Percentiles rank a stretch among this genome's conserved stretches.
Conservation (phyloP, 1,140 invertebrate genomes). For the Drosophila ercepeae region DNA sequence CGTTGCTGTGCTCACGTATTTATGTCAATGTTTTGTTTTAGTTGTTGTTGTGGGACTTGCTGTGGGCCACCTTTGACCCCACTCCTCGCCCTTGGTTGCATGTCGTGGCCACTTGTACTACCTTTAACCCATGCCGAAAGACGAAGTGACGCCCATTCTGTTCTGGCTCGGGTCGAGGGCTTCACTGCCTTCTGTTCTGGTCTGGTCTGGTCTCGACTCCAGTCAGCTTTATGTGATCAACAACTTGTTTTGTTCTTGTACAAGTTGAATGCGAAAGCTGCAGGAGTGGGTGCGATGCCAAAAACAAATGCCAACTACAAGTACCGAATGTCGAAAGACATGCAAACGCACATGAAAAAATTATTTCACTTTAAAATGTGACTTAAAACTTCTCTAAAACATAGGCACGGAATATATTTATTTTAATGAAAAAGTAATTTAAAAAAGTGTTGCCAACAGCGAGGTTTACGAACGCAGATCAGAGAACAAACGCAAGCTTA, state of each 20-base stretch:
- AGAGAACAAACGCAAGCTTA: too few species aligned
- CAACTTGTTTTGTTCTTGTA: conserved; percentile 74
- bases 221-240: conserved; percentile 73
- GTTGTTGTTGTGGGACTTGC: conserved; percentile 42
- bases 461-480: too few species aligned
- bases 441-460: too few species aligned
- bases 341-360: conserved; percentile 25
- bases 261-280: conserved; percentile 60
- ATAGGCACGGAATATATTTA: too few species aligned
- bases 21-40: conserved; percentile 79
- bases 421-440: too few species aligned
- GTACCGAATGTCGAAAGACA: conserved; percentile 59
- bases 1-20: conserved; percentile 63
- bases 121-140: conserved; percentile 72
- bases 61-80: conserved; percentile 7
- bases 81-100: conserved; percentile 46
- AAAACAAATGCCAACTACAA: conserved; percentile 33
- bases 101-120: conserved; percentile 77
- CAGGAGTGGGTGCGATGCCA: conserved; percentile 20
- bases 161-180: conserved; percentile 23
- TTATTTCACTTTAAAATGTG: background rate
- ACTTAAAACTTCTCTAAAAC: too few species aligned
- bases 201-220: conserved; percentile 37
- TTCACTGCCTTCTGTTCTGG: conserved; percentile 18
- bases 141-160: conserved; percentile 54